phyloP scores from a whole-genome alignment of 2,797 vertebrate species.

The Kryptopterus vitreolus region DNA sequence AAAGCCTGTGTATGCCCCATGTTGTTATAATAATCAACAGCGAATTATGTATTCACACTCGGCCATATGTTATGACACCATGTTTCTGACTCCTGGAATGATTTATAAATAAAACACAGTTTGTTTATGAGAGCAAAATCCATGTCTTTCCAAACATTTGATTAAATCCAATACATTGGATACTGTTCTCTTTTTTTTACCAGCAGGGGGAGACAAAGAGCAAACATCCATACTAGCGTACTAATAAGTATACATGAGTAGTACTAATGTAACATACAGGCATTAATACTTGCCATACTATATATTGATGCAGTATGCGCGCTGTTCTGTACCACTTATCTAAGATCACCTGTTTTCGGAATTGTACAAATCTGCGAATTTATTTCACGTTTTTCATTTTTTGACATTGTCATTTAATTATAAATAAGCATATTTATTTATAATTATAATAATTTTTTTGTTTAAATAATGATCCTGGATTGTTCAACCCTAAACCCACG shows the following conservation, averaged over 20 bases:
- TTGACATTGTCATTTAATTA: not conserved
- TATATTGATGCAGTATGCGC: not conserved
- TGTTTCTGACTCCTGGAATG: not conserved
- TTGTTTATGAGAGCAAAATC: not conserved
- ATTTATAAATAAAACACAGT: not conserved
- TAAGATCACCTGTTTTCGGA: not conserved
- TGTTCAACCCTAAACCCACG: constrained; percentile 15
- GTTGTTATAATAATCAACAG: not conserved
- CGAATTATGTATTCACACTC: not conserved
- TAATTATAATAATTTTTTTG: no score
- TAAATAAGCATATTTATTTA: no score
- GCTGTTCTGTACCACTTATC: not conserved
- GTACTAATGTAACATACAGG: not conserved
- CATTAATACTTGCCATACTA: not conserved
- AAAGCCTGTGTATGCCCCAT: not conserved
- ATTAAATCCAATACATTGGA: no score
- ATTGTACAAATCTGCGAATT: not conserved
- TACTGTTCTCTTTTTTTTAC: not conserved
- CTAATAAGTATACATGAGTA: not conserved
- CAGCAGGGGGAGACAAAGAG: constrained; percentile 1
- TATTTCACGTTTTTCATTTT: not conserved
- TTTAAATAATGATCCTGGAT: not conserved
- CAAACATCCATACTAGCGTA: not conserved
- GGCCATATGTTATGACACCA: constrained; percentile 2
- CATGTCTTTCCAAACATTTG: no score